Evolutionary conservation across 2,113 vertebrate genomes (phyloP).

Genomic region (Pygoscelis antarcticus): DNA sequence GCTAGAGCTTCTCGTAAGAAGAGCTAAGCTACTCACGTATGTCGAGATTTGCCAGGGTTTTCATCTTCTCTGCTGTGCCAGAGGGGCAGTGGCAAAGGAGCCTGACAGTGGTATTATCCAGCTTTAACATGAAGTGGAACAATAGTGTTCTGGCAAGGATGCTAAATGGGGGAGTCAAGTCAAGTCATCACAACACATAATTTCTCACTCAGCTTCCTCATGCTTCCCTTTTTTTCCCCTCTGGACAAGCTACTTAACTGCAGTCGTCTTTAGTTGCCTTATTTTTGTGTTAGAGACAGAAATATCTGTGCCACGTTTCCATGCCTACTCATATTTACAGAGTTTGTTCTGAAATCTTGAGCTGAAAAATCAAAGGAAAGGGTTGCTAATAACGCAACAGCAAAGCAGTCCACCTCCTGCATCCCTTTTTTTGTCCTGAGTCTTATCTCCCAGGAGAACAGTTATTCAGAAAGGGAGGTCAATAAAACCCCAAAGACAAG

Average conservation of each 20-base stretch:
- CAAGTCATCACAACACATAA: neutral
- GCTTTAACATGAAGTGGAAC: neutral
- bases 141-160: neutral
- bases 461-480: neutral
- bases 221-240: neutral
- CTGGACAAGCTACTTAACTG: slow-evolving; percentile 17
- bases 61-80: neutral
- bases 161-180: neutral
- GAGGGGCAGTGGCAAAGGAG: neutral
- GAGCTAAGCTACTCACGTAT: neutral
- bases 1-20: neutral
- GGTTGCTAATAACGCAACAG: neutral
- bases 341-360: slow-evolving; percentile 7
- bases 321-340: slow-evolving; percentile 60
- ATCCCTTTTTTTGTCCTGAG: neutral
- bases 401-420: neutral
- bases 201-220: neutral
- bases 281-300: slow-evolving; percentile 46
- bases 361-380: neutral
- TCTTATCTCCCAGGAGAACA: neutral
- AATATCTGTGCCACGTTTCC: slow-evolving; percentile 53
- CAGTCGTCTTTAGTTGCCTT: slow-evolving; percentile 19
- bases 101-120: neutral
- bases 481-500: neutral
- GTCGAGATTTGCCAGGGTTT: neutral